Evolutionary conservation across 2,888 invertebrate genomes (phyloP).

Genomic region (Incurvaria masculella): DNA sequence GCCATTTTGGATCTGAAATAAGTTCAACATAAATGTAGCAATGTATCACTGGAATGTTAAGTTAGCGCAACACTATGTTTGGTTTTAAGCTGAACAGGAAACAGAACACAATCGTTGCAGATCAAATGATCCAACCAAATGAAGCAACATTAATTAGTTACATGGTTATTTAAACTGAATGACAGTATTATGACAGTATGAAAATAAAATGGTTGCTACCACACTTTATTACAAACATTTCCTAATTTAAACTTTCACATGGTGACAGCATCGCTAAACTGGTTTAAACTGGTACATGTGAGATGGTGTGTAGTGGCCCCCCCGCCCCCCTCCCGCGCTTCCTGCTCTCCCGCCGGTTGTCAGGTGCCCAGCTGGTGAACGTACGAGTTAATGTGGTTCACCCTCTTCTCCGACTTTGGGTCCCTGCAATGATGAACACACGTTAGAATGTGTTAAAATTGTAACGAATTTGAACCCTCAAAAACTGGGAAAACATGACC

Average conservation of each 20-base stretch:
- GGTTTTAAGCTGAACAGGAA: slow-evolving; percentile 27
- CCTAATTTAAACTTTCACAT: no score
- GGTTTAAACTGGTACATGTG: slow-evolving; percentile 28
- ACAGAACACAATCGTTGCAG: no score
- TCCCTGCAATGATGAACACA: slow-evolving; percentile 51
- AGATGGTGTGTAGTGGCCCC: slow-evolving; percentile 15
- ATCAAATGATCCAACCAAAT: no score
- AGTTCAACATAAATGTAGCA: neutral
- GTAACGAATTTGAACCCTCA: slow-evolving; percentile 17
- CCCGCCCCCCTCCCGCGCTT: neutral
- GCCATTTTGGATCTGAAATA: neutral
- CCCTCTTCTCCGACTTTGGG: slow-evolving; percentile 82
- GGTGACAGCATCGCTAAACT: no score
- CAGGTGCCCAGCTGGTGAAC: slow-evolving; percentile 69
- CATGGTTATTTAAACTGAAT: no score
- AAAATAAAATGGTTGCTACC: no score
- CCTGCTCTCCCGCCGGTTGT: slow-evolving; percentile 54
- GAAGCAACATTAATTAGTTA: no score
- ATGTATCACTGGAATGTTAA: neutral
- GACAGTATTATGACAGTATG: no score
- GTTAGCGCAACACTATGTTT: neutral
- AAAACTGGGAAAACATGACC: slow-evolving; percentile 15
- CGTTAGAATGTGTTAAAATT: slow-evolving; percentile 8
- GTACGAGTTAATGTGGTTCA: slow-evolving; percentile 81
- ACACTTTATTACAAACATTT: no score